Conservation (phyloP, 2,113 vertebrate genomes). For the Melanerpes aurifrons region DNA sequence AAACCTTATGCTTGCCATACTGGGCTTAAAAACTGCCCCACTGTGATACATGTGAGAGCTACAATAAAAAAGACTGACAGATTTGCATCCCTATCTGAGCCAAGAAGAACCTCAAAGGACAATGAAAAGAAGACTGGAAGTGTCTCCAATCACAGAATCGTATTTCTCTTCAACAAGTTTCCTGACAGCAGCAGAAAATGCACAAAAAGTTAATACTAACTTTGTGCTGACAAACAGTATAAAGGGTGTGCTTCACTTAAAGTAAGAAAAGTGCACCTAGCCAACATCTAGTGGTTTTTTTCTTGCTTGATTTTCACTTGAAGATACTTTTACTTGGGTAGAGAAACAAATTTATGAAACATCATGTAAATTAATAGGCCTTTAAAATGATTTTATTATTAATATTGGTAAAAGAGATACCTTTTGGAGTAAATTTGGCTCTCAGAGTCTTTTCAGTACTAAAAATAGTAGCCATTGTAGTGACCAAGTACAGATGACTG, state of each 20-base stretch:
- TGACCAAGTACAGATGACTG: background rate
- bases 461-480: background rate
- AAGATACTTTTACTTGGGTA: background rate
- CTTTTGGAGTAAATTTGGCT: background rate
- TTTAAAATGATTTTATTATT: background rate
- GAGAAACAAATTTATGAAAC: background rate
- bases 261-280: background rate
- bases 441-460: background rate
- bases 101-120: background rate
- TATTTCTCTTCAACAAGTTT: background rate
- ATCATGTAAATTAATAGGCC: background rate
- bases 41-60: background rate
- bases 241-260: background rate
- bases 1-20: background rate
- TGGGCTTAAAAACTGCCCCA: background rate
- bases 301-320: background rate
- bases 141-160: background rate
- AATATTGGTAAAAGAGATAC: background rate
- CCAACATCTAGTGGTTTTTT: rapidly evolving
- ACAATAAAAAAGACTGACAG: background rate
- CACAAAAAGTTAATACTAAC: background rate
- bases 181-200: background rate
- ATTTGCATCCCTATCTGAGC: background rate
- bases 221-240: background rate
- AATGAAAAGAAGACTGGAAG: background rate